Conservation (phyloP, 2,888 invertebrate species). For the Machimus rusticus region DNA sequence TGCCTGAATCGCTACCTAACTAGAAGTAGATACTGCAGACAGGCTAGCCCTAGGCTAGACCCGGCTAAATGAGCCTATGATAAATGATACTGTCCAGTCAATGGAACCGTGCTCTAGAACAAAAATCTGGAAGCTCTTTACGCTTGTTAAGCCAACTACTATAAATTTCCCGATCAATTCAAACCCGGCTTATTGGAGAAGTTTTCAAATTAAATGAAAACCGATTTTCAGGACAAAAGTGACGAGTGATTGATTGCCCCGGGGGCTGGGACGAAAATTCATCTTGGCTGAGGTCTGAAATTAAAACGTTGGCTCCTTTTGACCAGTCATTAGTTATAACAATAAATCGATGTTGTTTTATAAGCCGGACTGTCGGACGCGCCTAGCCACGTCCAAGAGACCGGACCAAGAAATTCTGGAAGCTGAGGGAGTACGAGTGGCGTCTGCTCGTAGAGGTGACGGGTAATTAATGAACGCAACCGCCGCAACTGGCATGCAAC, state of each 20-base stretch:
- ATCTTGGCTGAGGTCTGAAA: neutral
- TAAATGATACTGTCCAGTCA: neutral
- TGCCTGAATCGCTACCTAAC: neutral
- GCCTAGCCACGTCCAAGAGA: neutral
- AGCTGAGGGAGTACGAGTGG: slow-evolving; percentile 18
- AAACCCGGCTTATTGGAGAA: neutral
- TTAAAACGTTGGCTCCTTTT: slow-evolving; percentile 38
- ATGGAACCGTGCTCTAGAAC: neutral
- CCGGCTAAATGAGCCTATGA: neutral
- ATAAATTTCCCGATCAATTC: neutral
- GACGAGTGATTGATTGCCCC: slow-evolving; percentile 6
- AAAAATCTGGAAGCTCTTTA: slow-evolving; percentile 20
- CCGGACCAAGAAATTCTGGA: slow-evolving; percentile 13
- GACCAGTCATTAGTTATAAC: slow-evolving; percentile 37
- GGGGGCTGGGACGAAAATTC: neutral
- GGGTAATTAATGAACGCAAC: slow-evolving; percentile 45
- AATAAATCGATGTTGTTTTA: slow-evolving; percentile 36
- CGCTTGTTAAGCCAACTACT: slow-evolving; percentile 23
- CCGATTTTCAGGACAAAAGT: slow-evolving; percentile 18
- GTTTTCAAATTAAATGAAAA: slow-evolving; percentile 1
- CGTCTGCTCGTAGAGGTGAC: slow-evolving; percentile 12
- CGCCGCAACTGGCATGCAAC: slow-evolving; percentile 44
- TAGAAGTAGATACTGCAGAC: neutral
- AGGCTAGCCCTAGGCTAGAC: neutral
- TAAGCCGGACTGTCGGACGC: neutral